phyloP scores from a whole-genome alignment of 2,888 invertebrate species.

The Neria commutata region DNA sequence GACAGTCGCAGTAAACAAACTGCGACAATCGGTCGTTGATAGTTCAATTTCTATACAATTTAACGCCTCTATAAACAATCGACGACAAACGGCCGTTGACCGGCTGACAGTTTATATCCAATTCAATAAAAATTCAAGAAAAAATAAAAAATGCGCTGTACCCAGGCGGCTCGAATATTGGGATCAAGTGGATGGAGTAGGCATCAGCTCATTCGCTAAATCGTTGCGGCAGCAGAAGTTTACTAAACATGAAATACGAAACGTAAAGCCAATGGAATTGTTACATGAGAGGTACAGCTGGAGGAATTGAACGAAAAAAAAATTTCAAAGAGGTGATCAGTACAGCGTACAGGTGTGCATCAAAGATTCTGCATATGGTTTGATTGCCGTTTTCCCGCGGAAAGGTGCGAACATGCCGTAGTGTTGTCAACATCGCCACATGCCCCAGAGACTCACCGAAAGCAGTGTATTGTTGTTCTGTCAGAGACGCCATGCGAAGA shows the following conservation, averaged over 20 bases:
- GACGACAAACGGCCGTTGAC: too few species aligned
- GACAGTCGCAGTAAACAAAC: too few species aligned
- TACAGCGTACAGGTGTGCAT: constrained; percentile 65
- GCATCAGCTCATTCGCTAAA: constrained; percentile 72
- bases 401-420: constrained; percentile 65
- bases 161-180: constrained; percentile 76
- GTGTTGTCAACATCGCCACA: constrained; percentile 81
- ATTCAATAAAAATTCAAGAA: too few species aligned
- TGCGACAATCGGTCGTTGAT: too few species aligned
- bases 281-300: too few species aligned
- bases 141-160: too few species aligned
- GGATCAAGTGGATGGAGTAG: constrained; percentile 79
- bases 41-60: too few species aligned
- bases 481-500: constrained; percentile 68
- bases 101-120: too few species aligned
- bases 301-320: too few species aligned
- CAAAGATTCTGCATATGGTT: constrained; percentile 85
- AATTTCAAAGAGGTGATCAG: constrained; percentile 68
- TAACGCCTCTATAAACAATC: too few species aligned
- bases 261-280: constrained; percentile 66
- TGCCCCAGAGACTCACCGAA: constrained; percentile 85
- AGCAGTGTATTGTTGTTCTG: constrained; percentile 86
- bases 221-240: constrained; percentile 69
- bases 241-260: constrained; percentile 70
- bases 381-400: constrained; percentile 74